Evolutionary conservation across 2,797 vertebrate genomes (phyloP), one percentile per base, ranked within the genome.

Genomic region (Nyctalus aviator): DNA sequence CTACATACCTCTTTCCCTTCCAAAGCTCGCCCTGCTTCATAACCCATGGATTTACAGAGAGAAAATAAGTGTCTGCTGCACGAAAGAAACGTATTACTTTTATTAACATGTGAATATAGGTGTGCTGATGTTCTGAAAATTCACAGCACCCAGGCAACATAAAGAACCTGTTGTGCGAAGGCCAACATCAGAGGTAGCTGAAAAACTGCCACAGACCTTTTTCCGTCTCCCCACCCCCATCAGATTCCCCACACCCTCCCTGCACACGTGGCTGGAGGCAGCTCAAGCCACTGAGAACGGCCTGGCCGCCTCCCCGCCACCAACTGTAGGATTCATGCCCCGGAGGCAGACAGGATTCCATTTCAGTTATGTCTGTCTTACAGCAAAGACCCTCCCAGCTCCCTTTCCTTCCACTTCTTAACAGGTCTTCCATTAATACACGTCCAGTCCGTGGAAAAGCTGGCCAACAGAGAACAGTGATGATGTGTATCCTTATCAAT

Each of bases 391-490:
- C n/a, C 21, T 73, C 27, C 71, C 37, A 94, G 84, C 12, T 44
- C 76, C 66, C 75, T 77, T 87, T 37, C 75, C 84, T 79, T 78
- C 48, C 10, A 62, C 13, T 88, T 93, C 32, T 18, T 81, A 83
- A 37, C 27, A 87, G 18, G 12, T 73, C 89, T 81, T 78, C 81
- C 55, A 87, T 66, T 78, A 90, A 69, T 66, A 68, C 12, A 87
- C 35, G 23, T 21, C 50, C 23, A 84, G 48, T 69, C 83, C 84
- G 11, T 44, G 57, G 88, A 88, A 96, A 96, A 90, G 66, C 68
- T 73, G 93, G 27, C 91, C 88, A 90, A 95, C 35, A 92, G 79
- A 73, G 62, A 90, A 94, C 82, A 96, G 76, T 79, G 62, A 71
- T 48, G 86, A 88, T 59, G 20, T 41, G 41, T 55, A 23, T 73